Base-by-base conservation (phyloP, 2,113 vertebrate species). In the Melanostigma gelatinosum region DNA sequence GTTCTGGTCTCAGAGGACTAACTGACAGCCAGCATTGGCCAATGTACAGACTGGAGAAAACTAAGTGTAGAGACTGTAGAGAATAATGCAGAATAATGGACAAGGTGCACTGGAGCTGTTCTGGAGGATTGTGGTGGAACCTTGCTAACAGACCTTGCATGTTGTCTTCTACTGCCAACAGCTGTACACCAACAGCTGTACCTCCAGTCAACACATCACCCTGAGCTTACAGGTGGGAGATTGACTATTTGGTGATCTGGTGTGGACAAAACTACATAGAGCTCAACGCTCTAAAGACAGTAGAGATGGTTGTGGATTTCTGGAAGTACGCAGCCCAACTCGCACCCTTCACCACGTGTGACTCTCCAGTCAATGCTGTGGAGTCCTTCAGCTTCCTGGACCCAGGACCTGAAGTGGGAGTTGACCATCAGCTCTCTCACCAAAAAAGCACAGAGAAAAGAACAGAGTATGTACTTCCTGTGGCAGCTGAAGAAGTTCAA, bases 1-100 rank as follows among this genome's bases (percentile, higher is more conserved):
- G 29, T 38, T 38, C 44, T 40, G 61, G 57, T 73, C 42, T 38
- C 58, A 73, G 71, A 72, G 52, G 22, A n/a, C 52, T 8, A 54
- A n/a, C 2, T 27, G 48, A 5, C 42, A 54, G 34, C 4, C 29
- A 42, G 48, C 24, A 44, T 3, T 48, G 38, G 12, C 27, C 4
- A 12, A 40, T 38, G 27, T 46, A 50, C 3, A 3, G 38, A 42
- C 24, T 42, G n/a, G 52, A 40, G 3, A 46, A 20, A 22, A 50
- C 13, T 10, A 20, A 48, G 6, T 72, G 36, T 9, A 18, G 16
- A 50, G 40, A 20, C 20, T 34, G 24, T 12, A 29, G 34, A 34
- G 34, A 72, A 58, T 36, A 58, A 58, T 11, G 16, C 20, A 20
- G 27, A 10, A 36, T 36, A 22, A 32, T 11, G 8, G 24, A 48